Conservation (phyloP, 2,888 invertebrate genomes). For the Plebejus argus region DNA sequence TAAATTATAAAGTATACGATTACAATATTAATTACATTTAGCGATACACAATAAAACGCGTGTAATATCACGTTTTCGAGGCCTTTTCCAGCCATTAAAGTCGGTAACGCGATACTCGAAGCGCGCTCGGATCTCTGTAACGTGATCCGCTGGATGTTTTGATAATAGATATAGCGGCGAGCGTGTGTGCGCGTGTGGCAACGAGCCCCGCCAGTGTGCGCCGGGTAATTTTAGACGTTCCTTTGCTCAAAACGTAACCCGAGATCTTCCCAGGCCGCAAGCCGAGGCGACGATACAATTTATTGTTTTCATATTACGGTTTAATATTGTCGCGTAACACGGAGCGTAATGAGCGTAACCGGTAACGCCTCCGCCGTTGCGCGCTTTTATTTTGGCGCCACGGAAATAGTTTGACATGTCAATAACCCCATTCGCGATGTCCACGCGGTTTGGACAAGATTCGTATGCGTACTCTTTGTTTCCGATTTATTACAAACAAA, state of each 20-base stretch:
- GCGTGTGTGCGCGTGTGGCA: slow-evolving; percentile 65
- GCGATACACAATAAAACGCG: slow-evolving; percentile 79
- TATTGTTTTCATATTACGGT: slow-evolving; percentile 77
- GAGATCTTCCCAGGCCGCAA: slow-evolving; percentile 79
- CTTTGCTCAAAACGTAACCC: slow-evolving; percentile 80
- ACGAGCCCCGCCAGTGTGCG: slow-evolving; percentile 67
- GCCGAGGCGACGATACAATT: slow-evolving; percentile 75
- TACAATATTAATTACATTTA: slow-evolving; percentile 79
- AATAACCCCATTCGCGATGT: slow-evolving; percentile 75
- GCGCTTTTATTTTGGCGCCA: slow-evolving; percentile 76
- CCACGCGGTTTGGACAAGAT: slow-evolving; percentile 67
- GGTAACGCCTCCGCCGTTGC: slow-evolving; percentile 60
- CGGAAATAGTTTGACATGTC: slow-evolving; percentile 78
- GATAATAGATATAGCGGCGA: slow-evolving; percentile 77
- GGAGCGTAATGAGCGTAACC: slow-evolving; percentile 48
- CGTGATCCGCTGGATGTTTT: slow-evolving; percentile 79
- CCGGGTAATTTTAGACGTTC: slow-evolving; percentile 80
- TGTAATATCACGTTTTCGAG: slow-evolving; percentile 81
- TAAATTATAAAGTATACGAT: slow-evolving; percentile 73
- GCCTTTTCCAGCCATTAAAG: slow-evolving; percentile 82
- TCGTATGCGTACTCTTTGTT: slow-evolving; percentile 65
- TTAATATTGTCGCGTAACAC: slow-evolving; percentile 50
- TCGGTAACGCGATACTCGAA: slow-evolving; percentile 79
- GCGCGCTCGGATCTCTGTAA: slow-evolving; percentile 80
- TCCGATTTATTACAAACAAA: slow-evolving; percentile 67